A percentile compares a stretch with the other conserved stretches of the same genome.
These are phyloP conservation scores for Protomyctophum bolini DNA, from an alignment of 2,113 vertebrate genomes.

Conservation along the genomic window DNA sequence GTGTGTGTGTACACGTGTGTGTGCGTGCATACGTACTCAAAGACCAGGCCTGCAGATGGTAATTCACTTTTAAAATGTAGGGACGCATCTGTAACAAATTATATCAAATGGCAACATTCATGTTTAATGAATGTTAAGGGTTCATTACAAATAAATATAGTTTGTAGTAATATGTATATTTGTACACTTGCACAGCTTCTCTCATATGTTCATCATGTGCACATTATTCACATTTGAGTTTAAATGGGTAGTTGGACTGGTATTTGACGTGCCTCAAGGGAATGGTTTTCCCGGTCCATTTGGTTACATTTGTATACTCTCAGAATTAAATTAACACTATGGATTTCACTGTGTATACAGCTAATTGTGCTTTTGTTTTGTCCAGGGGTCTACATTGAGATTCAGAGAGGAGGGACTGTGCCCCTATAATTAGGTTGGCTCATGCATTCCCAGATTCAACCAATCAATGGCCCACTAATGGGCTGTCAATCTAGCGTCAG, in stretches of 20 bases:
- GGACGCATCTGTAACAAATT: too few species aligned
- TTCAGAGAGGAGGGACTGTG: slow-evolving; percentile 60
- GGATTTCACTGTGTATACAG: too few species aligned
- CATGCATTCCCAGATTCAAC: slow-evolving; percentile 57
- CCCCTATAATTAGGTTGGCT: slow-evolving; percentile 63
- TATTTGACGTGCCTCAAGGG: too few species aligned
- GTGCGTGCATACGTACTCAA: slow-evolving; percentile 13
- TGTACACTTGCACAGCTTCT: neutral
- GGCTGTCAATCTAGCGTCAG: slow-evolving; percentile 68
- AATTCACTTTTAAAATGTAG: too few species aligned
- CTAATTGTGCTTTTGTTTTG: slow-evolving; percentile 31
- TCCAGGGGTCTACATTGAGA: slow-evolving; percentile 57
- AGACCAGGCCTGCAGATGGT: neutral
- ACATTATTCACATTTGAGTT: neutral
- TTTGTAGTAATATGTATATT: too few species aligned
- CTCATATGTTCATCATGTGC: neutral
- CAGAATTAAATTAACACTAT: too few species aligned
- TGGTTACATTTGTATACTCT: too few species aligned
- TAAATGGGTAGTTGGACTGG: neutral
- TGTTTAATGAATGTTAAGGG: too few species aligned
- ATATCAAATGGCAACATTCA: too few species aligned
- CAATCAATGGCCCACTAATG: slow-evolving; percentile 74
- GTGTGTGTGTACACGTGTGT: neutral
- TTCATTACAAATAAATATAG: too few species aligned
- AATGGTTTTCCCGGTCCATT: too few species aligned